phyloP scores from a whole-genome alignment of 2,888 invertebrate species.

The Stenichneumon culpator region DNA sequence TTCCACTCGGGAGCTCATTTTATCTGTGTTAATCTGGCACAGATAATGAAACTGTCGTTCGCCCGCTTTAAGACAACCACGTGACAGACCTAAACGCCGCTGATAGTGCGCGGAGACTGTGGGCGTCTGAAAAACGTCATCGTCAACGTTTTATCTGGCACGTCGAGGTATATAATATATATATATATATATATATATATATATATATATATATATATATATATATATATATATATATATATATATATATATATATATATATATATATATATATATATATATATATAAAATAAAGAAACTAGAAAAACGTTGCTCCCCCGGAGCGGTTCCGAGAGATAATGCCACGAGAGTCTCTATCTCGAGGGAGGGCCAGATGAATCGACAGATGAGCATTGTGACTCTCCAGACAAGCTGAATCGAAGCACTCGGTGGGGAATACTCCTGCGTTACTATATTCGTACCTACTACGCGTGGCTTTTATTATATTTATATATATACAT shows the following conservation, averaged over 20 bases:
- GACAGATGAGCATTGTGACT: constrained; percentile 49
- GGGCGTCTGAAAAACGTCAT: constrained; percentile 53
- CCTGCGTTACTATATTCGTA: background rate
- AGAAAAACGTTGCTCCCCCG: constrained; percentile 50
- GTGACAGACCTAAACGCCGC: background rate
- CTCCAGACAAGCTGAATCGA: constrained; percentile 52
- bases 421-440: constrained; percentile 12
- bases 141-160: constrained; percentile 52
- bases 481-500: constrained; percentile 7
- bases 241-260: too few relatives aligned
- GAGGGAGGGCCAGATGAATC: constrained; percentile 58
- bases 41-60: constrained; percentile 28
- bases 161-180: constrained; percentile 45
- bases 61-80: background rate
- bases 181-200: too few relatives aligned
- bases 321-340: constrained; percentile 57
- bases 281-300: constrained; percentile 9
- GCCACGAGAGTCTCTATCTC: constrained; percentile 38
- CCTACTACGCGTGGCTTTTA: background rate
- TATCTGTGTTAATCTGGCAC: background rate
- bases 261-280: too few relatives aligned
- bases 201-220: too few relatives aligned
- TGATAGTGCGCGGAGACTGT: constrained; percentile 5
- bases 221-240: too few relatives aligned
- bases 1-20: background rate